Evolutionary conservation across 2,888 invertebrate genomes (phyloP), one percentile per base, ranked within the genome.

Genomic region (Hydrotaea cyrtoneurina): DNA sequence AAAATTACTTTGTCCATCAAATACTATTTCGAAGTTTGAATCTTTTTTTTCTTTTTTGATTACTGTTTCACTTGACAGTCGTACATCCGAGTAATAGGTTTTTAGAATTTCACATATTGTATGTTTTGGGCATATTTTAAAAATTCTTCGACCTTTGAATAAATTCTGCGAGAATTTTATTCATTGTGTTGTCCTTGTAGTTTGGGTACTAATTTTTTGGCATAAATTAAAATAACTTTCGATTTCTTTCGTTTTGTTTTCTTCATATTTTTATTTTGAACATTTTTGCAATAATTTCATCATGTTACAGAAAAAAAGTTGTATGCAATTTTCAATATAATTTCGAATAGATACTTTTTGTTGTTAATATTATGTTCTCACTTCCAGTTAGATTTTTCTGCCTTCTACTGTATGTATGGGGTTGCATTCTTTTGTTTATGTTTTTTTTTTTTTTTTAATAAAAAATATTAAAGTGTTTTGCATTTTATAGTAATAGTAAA

Each of bases 241-340:
- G n/a, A n/a, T 8, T 79, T 82, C 71, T 77, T 75, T 71, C 62
- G 62, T 59, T 59, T 59, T 59, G 23, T 62, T 62, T 62, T 62
- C 31, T 62, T 62, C 31, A 86, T 81, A 82, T 71, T 77, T 86
- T 81, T 73, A 74, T 85, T 79, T 82, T 85, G 81, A 86, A 86
- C 79, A 83, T 76, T 72, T 82, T 59, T 83, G 78, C 62, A 79
- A 79, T 84, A 64, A 78, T 62, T 62, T 62, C 62, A 62, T 62
- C 62, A 86, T 86, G 75, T 80, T 86, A 80, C 86, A 86, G 86
- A 83, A 86, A 83, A 86, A 82, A 78, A 83, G 50, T 82, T 84
- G 62, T 82, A 83, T 83, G 83, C 73, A 86, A 86, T 85, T n/a
- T 85, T 86, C 81, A 86, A 83, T 83, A 86, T 39, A 66, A 66